Conservation (phyloP, 2,888 invertebrate genomes). For the Drosophila birchii region DNA sequence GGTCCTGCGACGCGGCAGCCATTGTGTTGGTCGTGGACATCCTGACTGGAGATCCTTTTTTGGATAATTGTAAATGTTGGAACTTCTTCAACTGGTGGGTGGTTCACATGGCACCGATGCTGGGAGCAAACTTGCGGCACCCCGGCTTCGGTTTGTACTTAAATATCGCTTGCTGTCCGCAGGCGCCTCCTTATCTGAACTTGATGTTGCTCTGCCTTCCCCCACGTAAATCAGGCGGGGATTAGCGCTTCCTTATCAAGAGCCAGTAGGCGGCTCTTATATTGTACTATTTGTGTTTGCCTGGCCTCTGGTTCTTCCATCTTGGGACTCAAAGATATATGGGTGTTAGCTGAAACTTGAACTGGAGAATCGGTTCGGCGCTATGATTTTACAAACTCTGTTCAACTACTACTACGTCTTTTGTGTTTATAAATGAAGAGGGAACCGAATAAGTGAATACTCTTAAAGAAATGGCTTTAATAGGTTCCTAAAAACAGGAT, state of each 20-base stretch:
- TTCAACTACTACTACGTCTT: neutral
- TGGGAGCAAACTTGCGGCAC: slow-evolving; percentile 32
- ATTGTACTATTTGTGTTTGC: slow-evolving; percentile 8
- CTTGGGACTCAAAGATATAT: neutral
- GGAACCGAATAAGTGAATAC: neutral
- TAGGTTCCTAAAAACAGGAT: no score
- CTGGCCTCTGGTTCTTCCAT: slow-evolving; percentile 2
- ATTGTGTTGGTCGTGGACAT: slow-evolving; percentile 50
- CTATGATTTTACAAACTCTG: neutral
- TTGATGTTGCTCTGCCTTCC: slow-evolving; percentile 14
- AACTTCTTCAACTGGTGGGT: neutral
- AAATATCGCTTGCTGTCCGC: slow-evolving; percentile 44
- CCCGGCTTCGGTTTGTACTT: slow-evolving; percentile 28
- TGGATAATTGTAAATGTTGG: neutral
- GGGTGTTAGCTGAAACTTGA: slow-evolving; percentile 1
- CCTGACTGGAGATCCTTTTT: neutral
- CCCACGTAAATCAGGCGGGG: slow-evolving; percentile 31
- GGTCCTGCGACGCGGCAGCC: slow-evolving; percentile 41
- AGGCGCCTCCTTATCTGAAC: slow-evolving; percentile 29
- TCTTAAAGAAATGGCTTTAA: neutral
- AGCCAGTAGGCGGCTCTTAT: slow-evolving; percentile 10
- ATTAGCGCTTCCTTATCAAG: slow-evolving; percentile 32
- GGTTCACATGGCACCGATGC: slow-evolving; percentile 38
- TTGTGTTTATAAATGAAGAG: neutral
- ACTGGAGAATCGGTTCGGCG: neutral